A percentile compares a stretch with the other conserved stretches of the same genome.
Evolutionary conservation across 2,888 invertebrate species (phyloP).

Genomic region (Sarcophaga carnaria): DNA sequence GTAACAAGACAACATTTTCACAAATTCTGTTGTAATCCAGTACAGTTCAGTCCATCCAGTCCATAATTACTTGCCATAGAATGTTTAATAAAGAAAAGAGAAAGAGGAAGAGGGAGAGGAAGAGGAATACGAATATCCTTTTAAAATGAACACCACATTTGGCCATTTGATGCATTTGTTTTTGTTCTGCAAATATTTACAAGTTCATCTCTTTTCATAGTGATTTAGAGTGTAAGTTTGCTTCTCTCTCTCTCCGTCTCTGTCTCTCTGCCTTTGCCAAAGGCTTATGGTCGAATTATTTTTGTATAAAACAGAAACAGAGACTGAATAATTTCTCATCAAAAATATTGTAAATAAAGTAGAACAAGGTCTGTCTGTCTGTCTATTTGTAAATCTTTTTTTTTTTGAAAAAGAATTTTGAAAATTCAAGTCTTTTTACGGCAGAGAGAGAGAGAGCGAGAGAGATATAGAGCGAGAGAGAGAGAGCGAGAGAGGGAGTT

Average conservation of each 20-base stretch:
- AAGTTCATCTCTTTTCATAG: background rate
- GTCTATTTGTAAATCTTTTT: conserved; percentile 5
- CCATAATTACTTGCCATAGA: background rate
- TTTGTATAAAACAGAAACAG: conserved; percentile 9
- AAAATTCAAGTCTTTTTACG: background rate
- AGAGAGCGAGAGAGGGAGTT: background rate
- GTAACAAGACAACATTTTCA: background rate
- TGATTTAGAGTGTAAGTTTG: no score
- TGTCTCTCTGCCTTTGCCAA: background rate
- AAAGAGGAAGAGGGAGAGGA: no score
- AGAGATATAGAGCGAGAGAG: no score
- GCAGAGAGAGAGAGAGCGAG: background rate
- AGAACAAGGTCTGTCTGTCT: conserved; percentile 35
- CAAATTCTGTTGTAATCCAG: background rate
- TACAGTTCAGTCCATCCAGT: background rate
- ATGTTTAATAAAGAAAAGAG: background rate
- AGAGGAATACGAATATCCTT: no score
- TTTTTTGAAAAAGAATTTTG: background rate
- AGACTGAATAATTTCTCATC: conserved; percentile 40
- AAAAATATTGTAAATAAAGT: conserved; percentile 21
- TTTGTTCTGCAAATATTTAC: background rate
- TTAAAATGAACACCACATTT: background rate
- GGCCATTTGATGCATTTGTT: background rate
- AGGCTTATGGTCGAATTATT: conserved; percentile 60
- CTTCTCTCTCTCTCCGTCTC: background rate